phyloP scores from a whole-genome alignment of 2,797 vertebrate species.

The Chromis chromis region DNA sequence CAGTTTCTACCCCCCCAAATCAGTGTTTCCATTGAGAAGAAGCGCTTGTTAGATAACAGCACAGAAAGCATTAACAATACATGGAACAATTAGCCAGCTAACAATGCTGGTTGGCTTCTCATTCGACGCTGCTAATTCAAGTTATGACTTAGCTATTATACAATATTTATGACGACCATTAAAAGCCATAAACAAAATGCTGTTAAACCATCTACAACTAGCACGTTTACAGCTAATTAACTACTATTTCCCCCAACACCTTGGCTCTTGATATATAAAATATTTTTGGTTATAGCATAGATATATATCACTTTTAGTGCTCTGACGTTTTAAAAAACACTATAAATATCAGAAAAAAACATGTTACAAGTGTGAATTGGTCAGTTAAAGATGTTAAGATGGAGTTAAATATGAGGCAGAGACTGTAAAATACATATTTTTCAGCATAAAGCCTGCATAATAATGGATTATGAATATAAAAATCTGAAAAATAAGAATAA shows the following conservation, averaged over 20 bases:
- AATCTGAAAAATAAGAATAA: neutral
- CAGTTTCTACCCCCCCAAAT: constrained; percentile 43
- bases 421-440: neutral
- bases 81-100: constrained; percentile 35
- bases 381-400: constrained; percentile 2
- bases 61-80: constrained; percentile 29
- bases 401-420: constrained; percentile 9
- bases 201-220: neutral
- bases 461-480: constrained; percentile 18
- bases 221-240: too few relatives aligned
- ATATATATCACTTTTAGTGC: neutral
- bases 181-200: neutral
- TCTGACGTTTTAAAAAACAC: neutral
- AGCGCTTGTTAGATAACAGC: constrained; percentile 41
- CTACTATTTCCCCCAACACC: neutral
- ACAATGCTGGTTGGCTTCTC: constrained; percentile 13
- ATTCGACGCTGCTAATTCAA: constrained; percentile 3
- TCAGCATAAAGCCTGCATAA: neutral
- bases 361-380: neutral
- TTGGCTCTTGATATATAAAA: neutral
- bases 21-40: constrained; percentile 36
- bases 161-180: constrained; percentile 1
- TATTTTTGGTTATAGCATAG: too few relatives aligned
- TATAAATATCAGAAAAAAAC: neutral
- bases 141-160: constrained; percentile 12